Percentiles rank a stretch among this genome's conserved stretches.
Evolutionary conservation across 2,113 vertebrate genomes (phyloP).

Genomic region (Malurus melanocephalus): DNA sequence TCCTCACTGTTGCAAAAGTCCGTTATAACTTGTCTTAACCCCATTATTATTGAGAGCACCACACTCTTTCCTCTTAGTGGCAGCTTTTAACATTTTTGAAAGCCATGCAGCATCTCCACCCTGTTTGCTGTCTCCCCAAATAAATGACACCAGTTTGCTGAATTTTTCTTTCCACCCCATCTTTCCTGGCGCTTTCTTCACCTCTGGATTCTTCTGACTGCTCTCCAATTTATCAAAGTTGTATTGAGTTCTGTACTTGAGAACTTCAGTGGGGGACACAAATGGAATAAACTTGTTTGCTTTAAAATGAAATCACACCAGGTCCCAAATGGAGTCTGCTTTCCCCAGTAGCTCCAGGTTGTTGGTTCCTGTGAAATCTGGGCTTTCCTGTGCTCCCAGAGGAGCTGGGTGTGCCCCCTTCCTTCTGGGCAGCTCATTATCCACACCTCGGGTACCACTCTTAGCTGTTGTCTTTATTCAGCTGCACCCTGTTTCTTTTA

Average conservation of each 20-base stretch:
- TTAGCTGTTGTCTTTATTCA: background rate
- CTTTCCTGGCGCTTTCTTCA: background rate
- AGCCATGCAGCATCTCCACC: background rate
- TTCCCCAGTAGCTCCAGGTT: background rate
- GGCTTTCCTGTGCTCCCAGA: background rate
- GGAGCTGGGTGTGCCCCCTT: background rate
- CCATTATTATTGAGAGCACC: background rate
- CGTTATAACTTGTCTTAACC: background rate
- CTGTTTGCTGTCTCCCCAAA: background rate
- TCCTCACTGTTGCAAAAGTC: background rate
- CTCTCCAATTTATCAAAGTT: background rate
- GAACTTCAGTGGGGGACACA: background rate
- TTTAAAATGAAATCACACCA: background rate
- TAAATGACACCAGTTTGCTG: background rate
- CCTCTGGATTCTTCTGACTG: background rate
- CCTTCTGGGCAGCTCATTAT: background rate
- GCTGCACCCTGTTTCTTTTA: background rate
- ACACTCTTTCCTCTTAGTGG: background rate
- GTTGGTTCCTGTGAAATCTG: fast-evolving
- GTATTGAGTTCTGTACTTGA: background rate
- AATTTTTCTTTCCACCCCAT: background rate
- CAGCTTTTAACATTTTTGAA: background rate
- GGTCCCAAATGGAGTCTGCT: background rate
- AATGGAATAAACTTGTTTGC: background rate
- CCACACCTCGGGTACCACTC: background rate